Base-by-base conservation (phyloP, 2,797 vertebrate genomes). In the Orestias chungarensis region DNA sequence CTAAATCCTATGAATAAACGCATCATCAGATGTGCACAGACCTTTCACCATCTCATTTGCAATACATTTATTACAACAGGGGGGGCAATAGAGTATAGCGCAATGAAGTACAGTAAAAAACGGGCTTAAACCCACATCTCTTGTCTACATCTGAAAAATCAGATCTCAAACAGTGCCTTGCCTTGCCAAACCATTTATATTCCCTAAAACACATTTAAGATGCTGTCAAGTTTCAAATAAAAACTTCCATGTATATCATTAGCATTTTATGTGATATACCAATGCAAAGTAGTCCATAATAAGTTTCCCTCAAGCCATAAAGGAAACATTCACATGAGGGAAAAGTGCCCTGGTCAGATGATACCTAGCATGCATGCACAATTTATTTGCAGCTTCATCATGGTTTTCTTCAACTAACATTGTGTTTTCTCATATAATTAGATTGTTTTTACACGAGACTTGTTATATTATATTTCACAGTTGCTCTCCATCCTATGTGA, bases 41-140 rank as follows among this genome's bases (percentile, higher is more conserved):
- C 27, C 25, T 66, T 42, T 29, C 35, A 75, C 64, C 18, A 64
- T 31, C 65, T 54, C 44, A 35, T 66, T 49, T 57, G 9, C 29
- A 43, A 65, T 71, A 70, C 47, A 71, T 73, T 59, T 50, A 65
- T 67, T 59, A 66, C 50, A 50, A 66, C 62, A 57, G 57, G 35
- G 55, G 49, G 66, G 64, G 31, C 68, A 50, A 40, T 64, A 62
- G 49, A 15, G 42, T 70, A 52, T 18, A 75, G 38, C n/a, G n/a
- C 33, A n/a, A 50, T 8, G 25, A 20, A 55, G 66, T 14, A 52
- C 33, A 23, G 25, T 44, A 68, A 55, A 69, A 42, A 66, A 38
- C 44, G 40, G 23, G 46, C 20, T 74, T 73, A 87, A 87, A 70
- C 40, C 65, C 68, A 29, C 73, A 64, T 35, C 6, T 52, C 57